Conservation (phyloP, 2,797 vertebrate species). For the Acrocephalus scirpaceus region DNA sequence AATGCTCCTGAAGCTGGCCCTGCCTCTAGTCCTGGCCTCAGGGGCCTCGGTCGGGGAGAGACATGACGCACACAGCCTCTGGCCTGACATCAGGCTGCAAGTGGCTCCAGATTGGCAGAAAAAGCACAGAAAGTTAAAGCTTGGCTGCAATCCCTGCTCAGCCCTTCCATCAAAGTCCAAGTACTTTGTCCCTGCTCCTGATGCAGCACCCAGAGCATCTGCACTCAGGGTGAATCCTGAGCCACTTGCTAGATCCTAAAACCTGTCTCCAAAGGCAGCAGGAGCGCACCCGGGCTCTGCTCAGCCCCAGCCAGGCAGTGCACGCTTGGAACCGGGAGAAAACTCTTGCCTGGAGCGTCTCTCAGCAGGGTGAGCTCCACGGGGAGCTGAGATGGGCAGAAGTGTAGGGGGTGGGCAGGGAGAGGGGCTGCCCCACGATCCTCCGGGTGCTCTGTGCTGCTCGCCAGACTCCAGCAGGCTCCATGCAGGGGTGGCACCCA, state of each 20-base stretch:
- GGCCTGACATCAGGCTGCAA: accelerated
- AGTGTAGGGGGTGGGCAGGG: background rate
- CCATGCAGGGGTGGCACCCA: background rate
- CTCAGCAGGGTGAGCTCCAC: background rate
- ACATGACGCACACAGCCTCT: accelerated
- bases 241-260: background rate
- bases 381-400: background rate
- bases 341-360: background rate
- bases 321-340: background rate
- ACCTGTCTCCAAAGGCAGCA: background rate
- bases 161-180: background rate
- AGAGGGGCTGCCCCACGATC: accelerated
- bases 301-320: background rate
- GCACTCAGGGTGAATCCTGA: accelerated
- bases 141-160: background rate
- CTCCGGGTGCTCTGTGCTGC: background rate
- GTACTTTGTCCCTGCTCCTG: background rate
- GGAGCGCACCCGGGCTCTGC: accelerated
- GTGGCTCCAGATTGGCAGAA: background rate
- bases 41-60: background rate
- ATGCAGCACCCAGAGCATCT: background rate
- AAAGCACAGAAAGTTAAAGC: background rate
- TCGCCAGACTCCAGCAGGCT: background rate
- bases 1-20: background rate
- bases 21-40: background rate